Evolutionary conservation across 2,113 vertebrate genomes (phyloP).

Genomic region (Pyxicephalus adspersus): DNA sequence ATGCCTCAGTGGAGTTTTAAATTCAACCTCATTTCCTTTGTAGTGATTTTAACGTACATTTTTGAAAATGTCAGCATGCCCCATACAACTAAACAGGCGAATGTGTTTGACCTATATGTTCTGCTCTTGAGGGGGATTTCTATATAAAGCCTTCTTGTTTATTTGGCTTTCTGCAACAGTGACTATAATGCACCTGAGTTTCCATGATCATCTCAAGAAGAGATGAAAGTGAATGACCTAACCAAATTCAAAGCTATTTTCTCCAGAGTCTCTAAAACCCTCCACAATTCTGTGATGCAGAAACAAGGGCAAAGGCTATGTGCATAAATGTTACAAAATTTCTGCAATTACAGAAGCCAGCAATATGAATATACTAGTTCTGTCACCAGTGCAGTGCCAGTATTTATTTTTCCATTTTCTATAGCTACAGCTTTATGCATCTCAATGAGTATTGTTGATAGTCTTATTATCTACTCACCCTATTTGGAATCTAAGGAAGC

Average conservation of each 20-base stretch:
- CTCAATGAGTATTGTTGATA: too few species aligned
- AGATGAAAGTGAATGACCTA: conserved; percentile 12
- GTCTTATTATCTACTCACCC: too few species aligned
- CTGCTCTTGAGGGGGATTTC: conserved; percentile 18
- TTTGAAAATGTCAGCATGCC: conserved; percentile 51
- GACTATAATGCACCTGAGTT: conserved; percentile 29
- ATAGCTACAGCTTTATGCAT: too few species aligned
- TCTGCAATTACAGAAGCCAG: neutral
- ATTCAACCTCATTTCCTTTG: conserved; percentile 21
- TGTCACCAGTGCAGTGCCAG: too few species aligned
- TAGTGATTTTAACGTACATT: conserved; percentile 34
- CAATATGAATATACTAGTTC: neutral
- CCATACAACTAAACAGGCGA: conserved; percentile 24
- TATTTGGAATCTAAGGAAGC: too few species aligned
- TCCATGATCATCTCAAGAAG: conserved; percentile 1
- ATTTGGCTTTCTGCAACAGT: conserved; percentile 44
- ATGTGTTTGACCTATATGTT: conserved; percentile 46
- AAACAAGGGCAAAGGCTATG: neutral
- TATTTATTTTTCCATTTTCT: too few species aligned
- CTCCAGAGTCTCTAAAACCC: neutral
- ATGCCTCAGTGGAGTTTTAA: conserved; percentile 38
- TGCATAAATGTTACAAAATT: neutral
- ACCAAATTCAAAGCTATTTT: conserved; percentile 7
- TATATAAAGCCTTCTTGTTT: conserved; percentile 28
- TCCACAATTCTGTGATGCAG: neutral